A percentile compares a stretch with the other conserved stretches of the same genome.
These are phyloP conservation scores for Magallana nippona DNA, from an alignment of 2,888 invertebrate species.

Conservation along the genomic window DNA sequence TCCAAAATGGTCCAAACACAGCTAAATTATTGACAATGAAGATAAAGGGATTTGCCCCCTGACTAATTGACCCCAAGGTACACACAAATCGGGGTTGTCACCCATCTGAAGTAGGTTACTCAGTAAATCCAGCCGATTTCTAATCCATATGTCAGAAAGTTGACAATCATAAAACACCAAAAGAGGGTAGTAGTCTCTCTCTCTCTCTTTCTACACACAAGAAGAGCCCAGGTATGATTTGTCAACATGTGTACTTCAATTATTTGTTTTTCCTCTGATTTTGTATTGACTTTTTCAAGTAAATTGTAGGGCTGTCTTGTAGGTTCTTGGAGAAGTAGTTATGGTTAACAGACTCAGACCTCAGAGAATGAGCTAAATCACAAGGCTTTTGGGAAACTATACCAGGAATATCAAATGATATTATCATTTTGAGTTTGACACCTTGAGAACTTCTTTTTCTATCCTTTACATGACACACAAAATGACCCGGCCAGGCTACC, in stretches of 20 bases:
- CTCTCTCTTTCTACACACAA: neutral
- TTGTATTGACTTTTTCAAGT: conserved; percentile 24
- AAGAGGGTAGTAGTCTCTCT: neutral
- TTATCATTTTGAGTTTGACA: neutral
- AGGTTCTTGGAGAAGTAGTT: conserved; percentile 17
- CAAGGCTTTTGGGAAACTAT: too few species aligned
- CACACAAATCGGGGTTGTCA: conserved; percentile 25
- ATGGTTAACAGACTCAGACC: neutral
- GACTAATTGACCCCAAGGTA: conserved; percentile 23
- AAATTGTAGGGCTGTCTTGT: neutral
- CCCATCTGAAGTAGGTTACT: conserved; percentile 3
- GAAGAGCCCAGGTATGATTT: neutral
- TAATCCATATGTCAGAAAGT: conserved; percentile 20
- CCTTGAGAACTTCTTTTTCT: neutral
- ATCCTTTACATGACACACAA: too few species aligned
- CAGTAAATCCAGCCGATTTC: conserved; percentile 2
- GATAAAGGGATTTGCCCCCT: conserved; percentile 12
- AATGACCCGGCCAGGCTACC: neutral
- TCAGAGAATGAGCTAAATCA: too few species aligned
- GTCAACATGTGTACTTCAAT: conserved; percentile 13
- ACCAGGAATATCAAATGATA: neutral
- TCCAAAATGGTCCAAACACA: conserved; percentile 29
- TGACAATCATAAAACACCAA: neutral
- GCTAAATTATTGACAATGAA: conserved; percentile 30
- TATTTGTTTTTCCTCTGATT: conserved; percentile 23